Evolutionary conservation across 2,888 invertebrate genomes (phyloP).

Genomic region (Pyrgus malvae): DNA sequence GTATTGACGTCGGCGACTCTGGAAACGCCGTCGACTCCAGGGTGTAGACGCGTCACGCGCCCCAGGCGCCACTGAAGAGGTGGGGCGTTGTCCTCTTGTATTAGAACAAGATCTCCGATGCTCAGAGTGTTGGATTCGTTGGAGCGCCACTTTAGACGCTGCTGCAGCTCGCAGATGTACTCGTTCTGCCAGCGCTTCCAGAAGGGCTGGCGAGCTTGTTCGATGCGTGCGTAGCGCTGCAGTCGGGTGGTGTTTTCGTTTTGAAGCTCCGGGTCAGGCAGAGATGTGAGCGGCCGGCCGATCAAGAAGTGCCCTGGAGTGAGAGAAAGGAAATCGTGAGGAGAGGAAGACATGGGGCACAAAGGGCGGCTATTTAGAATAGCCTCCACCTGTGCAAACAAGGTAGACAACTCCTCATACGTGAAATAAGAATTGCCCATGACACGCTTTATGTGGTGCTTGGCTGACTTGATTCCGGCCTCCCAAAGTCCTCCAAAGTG

Average conservation of each 20-base stretch:
- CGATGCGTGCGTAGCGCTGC: not conserved
- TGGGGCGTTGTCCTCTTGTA: not conserved
- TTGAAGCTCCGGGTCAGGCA: not conserved
- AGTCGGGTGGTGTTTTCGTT: not conserved
- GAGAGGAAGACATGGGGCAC: not conserved
- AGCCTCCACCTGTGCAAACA: not conserved
- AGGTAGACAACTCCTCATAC: not conserved
- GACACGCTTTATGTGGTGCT: not conserved
- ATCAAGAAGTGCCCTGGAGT: not conserved
- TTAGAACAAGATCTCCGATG: not conserved
- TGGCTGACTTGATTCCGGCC: not conserved
- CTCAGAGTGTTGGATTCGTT: not conserved
- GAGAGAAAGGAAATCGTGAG: not conserved
- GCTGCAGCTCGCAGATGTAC: not conserved
- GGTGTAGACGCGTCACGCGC: not conserved
- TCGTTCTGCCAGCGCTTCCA: not conserved
- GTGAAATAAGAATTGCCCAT: not conserved
- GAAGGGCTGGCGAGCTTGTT: not conserved
- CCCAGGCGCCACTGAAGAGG: not conserved
- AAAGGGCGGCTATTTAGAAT: not conserved
- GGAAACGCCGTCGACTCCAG: not conserved
- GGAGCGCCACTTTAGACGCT: not conserved
- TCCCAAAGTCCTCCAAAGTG: not conserved
- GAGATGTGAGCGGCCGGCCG: not conserved
- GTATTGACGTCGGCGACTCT: not conserved